Evolutionary conservation across 92 coral and sea anemone species (phyloP), one percentile per base, ranked within the genome.

Genomic region (Zoanthus gigantus): DNA sequence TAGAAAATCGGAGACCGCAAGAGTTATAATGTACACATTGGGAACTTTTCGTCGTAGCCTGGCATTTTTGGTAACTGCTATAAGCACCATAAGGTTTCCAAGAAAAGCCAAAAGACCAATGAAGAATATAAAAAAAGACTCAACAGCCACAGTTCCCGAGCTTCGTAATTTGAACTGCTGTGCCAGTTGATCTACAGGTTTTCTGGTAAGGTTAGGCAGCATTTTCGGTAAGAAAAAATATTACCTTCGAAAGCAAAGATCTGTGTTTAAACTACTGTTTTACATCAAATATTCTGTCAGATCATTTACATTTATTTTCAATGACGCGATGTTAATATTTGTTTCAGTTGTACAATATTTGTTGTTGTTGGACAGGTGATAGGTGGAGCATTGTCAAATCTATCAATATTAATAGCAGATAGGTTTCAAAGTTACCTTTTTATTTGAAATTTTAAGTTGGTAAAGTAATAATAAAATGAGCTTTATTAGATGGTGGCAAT

Each of bases 1-100:
- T n/a, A 94, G 76, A 47, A 92, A 80, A 88, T 94, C 97, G 11
- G 97, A 92, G 68, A 94, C 47, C 6, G 97, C 94, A 9, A 94
- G 86, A 17, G 78, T 60, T 31, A 90, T 88, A 53, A 94, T 94
- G 92, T 92, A 94, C 89, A 88, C 45, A 74, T 94, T 94, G 47
- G 93, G 87, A 29, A 90, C 82, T 6, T 89, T 90, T 57, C 87
- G 77, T 13, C 97, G 90, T 8, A 94, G 88, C 46, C 46, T 72
- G 46, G 92, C 87, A 68, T 94, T 92, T 58, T 85, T 93, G 76
- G 72, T 15, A 28, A 92, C 92, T 6, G 96, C 96, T 15, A 89
- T 74, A 0, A 90, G 89, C 6, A 94, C 88, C 71, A 91, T 88
- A 86, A 92, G 93, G 63, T 93, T 93, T 28, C 96, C 96, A 57